Evolutionary conservation across 2,113 vertebrate genomes (phyloP).

Genomic region (Labrus mixtus): DNA sequence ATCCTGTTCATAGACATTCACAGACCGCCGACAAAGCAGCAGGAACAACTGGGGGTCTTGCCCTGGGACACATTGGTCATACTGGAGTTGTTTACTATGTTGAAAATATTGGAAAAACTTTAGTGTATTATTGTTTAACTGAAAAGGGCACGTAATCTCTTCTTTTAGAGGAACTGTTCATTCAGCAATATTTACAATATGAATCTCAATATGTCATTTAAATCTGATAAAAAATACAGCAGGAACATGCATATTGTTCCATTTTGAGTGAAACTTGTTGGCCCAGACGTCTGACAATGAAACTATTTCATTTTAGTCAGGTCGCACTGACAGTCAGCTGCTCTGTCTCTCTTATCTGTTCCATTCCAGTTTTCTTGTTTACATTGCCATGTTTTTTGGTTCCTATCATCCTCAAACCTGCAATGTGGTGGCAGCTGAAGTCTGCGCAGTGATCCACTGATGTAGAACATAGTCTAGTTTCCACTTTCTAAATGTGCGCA

Average conservation of each 20-base stretch:
- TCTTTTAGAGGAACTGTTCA: background rate
- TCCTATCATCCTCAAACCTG: background rate
- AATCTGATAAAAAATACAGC: background rate
- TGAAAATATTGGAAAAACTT: too few relatives aligned
- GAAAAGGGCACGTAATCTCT: background rate
- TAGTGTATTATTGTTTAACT: background rate
- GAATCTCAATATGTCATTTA: background rate
- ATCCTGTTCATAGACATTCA: too few relatives aligned
- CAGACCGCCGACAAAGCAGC: too few relatives aligned
- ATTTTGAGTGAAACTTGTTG: background rate
- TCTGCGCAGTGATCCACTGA: constrained; percentile 22
- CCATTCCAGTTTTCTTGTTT: constrained; percentile 9
- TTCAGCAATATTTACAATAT: background rate
- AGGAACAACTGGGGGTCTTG: too few relatives aligned
- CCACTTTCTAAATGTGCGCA: constrained; percentile 24
- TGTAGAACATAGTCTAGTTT: constrained; percentile 41
- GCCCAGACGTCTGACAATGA: background rate
- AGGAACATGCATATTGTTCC: background rate
- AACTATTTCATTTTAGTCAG: constrained; percentile 1
- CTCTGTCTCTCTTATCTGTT: background rate
- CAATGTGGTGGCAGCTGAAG: background rate
- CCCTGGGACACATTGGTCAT: too few relatives aligned
- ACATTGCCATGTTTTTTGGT: constrained; percentile 7
- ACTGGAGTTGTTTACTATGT: too few relatives aligned
- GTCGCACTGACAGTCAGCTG: constrained; percentile 3